phyloP scores from a whole-genome alignment of 2,888 invertebrate genomes.

The Epistrophe grossulariae region DNA sequence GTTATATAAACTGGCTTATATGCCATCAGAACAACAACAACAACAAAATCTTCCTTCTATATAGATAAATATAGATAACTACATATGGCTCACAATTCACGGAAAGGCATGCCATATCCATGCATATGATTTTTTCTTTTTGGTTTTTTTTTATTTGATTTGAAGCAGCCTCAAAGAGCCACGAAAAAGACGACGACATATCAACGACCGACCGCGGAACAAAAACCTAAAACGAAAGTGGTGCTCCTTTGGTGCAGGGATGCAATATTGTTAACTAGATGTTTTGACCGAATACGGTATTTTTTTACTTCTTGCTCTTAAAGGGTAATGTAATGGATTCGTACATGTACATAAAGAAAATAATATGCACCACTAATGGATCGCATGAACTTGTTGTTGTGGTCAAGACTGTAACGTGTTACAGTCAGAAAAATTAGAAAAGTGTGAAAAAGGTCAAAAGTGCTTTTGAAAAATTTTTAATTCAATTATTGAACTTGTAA shows the following conservation, averaged over 20 bases:
- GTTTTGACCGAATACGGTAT: conserved; percentile 9
- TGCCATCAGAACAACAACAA: neutral
- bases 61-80: neutral
- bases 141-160: neutral
- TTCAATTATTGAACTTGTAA: too few species aligned
- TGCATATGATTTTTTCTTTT: neutral
- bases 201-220: conserved; percentile 8
- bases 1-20: conserved; percentile 35
- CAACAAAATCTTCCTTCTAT: conserved; percentile 26
- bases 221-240: conserved; percentile 26
- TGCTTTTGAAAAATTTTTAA: too few species aligned
- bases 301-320: neutral
- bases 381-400: too few species aligned
- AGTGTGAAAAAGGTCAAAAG: too few species aligned
- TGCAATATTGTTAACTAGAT: conserved; percentile 49
- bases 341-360: too few species aligned
- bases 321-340: neutral
- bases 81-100: conserved; percentile 17
- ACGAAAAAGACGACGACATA: conserved; percentile 9
- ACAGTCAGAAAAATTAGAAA: too few species aligned
- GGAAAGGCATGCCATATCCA: conserved; percentile 23
- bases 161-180: conserved; percentile 10
- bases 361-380: too few species aligned
- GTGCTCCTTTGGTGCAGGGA: conserved; percentile 25
- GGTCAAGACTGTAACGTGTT: too few species aligned